Evolutionary conservation across 2,797 vertebrate genomes (phyloP).

Genomic region (Prunella strophiata): DNA sequence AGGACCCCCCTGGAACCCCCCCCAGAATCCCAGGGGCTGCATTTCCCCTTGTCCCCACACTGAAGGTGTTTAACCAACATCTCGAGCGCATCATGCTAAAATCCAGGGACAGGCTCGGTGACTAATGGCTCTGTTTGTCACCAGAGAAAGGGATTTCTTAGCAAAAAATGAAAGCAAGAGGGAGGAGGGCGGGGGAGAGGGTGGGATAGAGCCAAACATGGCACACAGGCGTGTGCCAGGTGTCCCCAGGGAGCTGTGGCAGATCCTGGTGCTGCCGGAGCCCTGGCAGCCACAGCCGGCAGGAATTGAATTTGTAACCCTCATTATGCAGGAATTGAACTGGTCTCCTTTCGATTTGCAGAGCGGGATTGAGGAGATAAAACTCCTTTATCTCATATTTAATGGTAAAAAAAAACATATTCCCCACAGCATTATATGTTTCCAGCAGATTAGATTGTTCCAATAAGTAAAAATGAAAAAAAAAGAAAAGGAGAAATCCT

Average conservation of each 20-base stretch:
- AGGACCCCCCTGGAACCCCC: rapidly evolving
- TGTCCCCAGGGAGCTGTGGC: not conserved
- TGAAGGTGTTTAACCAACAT: constrained; percentile 57
- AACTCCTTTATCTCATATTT: constrained; percentile 67
- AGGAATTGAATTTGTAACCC: constrained; percentile 66
- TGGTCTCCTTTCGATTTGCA: constrained; percentile 60
- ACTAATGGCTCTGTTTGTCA: constrained; percentile 49
- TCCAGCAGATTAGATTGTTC: constrained; percentile 57
- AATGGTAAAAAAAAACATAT: constrained; percentile 46
- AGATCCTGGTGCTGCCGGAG: not conserved
- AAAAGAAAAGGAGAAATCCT: not conserved
- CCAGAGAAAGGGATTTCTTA: not conserved
- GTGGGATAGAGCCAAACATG: rapidly evolving
- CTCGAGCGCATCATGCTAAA: not conserved
- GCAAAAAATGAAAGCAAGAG: not conserved
- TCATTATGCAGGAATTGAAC: constrained; percentile 59
- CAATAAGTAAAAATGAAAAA: not conserved
- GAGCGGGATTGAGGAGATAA: constrained; percentile 66
- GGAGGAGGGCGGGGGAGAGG: rapidly evolving
- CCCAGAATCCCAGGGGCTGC: not conserved
- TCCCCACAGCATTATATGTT: constrained; percentile 52
- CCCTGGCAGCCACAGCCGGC: not conserved
- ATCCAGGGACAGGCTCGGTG: not conserved
- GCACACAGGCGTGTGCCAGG: not conserved
- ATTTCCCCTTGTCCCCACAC: constrained; percentile 21